Conservation (phyloP, 2,797 vertebrate species). For the Iguana delicatissima region DNA sequence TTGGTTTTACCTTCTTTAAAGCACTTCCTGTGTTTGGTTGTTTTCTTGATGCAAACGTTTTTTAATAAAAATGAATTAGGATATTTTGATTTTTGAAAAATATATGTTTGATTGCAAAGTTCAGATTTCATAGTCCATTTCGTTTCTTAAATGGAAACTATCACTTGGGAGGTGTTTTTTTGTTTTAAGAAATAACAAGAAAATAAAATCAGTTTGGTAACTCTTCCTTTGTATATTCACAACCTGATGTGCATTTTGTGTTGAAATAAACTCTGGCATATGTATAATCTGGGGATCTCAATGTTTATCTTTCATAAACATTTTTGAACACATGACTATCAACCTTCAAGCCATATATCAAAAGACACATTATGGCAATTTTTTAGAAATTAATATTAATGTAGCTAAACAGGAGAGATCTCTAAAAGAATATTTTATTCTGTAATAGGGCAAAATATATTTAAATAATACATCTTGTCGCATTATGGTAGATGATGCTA, state of each 20-base stretch:
- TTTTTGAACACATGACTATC: background rate
- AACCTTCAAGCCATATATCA: background rate
- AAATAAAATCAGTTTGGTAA: background rate
- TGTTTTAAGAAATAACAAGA: background rate
- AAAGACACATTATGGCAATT: background rate
- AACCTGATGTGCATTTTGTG: background rate
- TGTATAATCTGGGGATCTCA: background rate
- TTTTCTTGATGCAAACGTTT: background rate
- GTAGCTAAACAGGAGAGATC: background rate
- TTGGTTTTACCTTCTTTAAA: background rate
- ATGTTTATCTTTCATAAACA: background rate
- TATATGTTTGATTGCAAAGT: background rate
- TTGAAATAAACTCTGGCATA: background rate
- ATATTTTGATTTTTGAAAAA: background rate
- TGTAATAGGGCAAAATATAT: background rate
- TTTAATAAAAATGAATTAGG: background rate
- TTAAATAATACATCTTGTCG: background rate
- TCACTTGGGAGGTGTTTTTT: background rate
- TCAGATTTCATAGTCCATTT: background rate
- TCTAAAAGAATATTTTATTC: background rate
- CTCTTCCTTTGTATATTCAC: background rate
- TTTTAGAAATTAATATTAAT: conserved; percentile 10
- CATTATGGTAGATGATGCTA: background rate
- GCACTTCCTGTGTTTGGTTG: background rate
- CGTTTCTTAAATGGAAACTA: background rate